Percentiles rank a stretch among this genome's conserved stretches.
These are phyloP conservation scores for Nansenia antarctica DNA, from an alignment of 2,113 vertebrate species.

Conservation along the genomic window DNA sequence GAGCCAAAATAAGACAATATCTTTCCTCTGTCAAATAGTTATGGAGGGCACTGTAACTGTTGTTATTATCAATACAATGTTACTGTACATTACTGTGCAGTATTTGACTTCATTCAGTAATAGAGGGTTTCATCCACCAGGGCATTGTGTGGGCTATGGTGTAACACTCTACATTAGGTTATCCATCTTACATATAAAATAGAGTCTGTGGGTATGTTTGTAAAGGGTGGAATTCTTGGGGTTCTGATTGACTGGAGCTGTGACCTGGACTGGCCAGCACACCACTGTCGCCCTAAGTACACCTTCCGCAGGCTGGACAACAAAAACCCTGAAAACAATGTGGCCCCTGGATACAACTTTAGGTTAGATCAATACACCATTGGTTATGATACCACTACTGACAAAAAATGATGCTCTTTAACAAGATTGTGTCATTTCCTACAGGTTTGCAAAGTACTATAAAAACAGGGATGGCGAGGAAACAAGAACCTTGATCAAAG, in stretches of 20 bases:
- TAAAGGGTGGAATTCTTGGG: conserved; percentile 59
- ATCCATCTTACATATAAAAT: not conserved
- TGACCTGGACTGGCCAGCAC: conserved; percentile 77
- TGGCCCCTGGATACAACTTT: conserved; percentile 89
- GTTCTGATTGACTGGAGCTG: conserved; percentile 74
- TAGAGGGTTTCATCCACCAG: not conserved
- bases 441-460: conserved; percentile 88
- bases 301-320: conserved; percentile 85
- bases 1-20: no score
- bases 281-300: conserved; percentile 80
- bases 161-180: not conserved
- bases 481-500: conserved; percentile 81
- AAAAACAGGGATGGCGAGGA: conserved; percentile 61
- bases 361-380: conserved; percentile 64
- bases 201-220: not conserved
- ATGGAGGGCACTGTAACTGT: no score
- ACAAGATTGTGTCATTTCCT: not conserved
- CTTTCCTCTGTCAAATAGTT: no score
- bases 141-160: not conserved
- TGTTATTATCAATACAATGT: no score
- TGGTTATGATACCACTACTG: not conserved
- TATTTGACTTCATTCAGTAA: not conserved
- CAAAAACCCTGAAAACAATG: conserved; percentile 67
- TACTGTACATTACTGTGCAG: no score
- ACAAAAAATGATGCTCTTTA: not conserved